Conservation (phyloP, 2,888 invertebrate species). For the Ommatoiulus sabulosus region DNA sequence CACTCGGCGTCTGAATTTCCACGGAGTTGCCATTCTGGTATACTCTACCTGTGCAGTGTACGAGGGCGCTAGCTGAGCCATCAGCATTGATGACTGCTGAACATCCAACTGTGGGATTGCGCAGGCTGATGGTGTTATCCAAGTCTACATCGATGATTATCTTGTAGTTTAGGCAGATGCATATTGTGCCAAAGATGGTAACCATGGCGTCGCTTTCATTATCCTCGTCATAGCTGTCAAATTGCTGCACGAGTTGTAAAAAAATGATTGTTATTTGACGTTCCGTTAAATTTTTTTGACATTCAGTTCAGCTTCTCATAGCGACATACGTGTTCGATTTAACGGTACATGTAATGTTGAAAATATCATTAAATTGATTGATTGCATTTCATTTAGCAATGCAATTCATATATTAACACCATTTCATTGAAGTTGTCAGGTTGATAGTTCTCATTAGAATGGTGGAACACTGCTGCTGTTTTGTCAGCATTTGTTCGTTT, state of each 20-base stretch:
- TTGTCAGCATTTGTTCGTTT: too few relatives aligned
- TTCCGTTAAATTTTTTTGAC: too few relatives aligned
- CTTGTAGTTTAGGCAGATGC: slow-evolving; percentile 5
- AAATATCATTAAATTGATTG: too few relatives aligned
- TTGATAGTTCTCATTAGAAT: too few relatives aligned
- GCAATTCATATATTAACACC: too few relatives aligned
- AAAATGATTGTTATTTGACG: too few relatives aligned
- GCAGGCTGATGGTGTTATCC: slow-evolving; percentile 57
- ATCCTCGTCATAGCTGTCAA: not conserved
- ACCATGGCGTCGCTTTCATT: slow-evolving; percentile 36
- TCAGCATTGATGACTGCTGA: slow-evolving; percentile 83
- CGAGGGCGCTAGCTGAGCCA: slow-evolving; percentile 82
- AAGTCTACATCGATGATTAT: slow-evolving; percentile 57
- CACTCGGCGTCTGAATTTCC: slow-evolving; percentile 57
- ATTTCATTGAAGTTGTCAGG: too few relatives aligned
- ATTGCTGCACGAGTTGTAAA: not conserved
- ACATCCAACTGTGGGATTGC: slow-evolving; percentile 72
- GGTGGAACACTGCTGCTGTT: too few relatives aligned
- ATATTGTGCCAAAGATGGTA: slow-evolving; percentile 47
- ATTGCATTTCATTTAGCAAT: too few relatives aligned
- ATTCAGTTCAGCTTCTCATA: too few relatives aligned
- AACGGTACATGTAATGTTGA: too few relatives aligned
- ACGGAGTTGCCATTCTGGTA: slow-evolving; percentile 86
- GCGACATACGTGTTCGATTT: too few relatives aligned
- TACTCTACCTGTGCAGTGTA: slow-evolving; percentile 88